Evolutionary conservation across 2,797 vertebrate genomes (phyloP).

Genomic region (Molossus molossus): DNA sequence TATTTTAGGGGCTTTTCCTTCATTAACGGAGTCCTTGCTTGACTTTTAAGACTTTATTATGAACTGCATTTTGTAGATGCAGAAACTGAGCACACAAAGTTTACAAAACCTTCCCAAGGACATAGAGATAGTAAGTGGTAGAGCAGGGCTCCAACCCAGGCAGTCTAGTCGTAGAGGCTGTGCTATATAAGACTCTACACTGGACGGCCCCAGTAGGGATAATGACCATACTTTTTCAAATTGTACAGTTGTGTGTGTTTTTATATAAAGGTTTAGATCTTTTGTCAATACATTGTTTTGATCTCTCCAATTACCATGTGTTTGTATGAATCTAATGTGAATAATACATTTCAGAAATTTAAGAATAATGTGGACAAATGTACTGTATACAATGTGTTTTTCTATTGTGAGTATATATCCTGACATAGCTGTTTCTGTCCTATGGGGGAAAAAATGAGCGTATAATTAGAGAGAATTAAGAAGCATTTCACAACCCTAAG

Average conservation of each 20-base stretch:
- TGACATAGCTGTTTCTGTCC: background rate
- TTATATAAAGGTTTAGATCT: background rate
- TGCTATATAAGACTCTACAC: background rate
- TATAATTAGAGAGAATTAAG: constrained; percentile 30
- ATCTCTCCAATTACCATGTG: background rate
- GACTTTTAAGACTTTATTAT: constrained; percentile 9
- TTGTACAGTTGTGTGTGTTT: background rate
- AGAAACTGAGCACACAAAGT: background rate
- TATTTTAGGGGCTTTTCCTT: background rate
- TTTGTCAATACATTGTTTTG: background rate
- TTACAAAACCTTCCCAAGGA: background rate
- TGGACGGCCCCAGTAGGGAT: background rate
- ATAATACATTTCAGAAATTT: constrained; percentile 40
- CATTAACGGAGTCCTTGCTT: background rate
- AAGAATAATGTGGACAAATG: background rate
- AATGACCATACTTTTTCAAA: background rate
- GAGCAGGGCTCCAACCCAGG: background rate
- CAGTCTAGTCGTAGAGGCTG: background rate
- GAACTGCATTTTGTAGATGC: background rate
- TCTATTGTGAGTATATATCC: background rate
- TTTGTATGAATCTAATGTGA: background rate
- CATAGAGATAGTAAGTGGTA: background rate
- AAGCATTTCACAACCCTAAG: background rate
- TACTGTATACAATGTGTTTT: background rate
- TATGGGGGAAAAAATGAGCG: background rate